A percentile compares a stretch with the other conserved stretches of the same genome.
These are phyloP conservation scores for Tanypteryx hageni DNA, from an alignment of 2,888 invertebrate genomes.

Conservation along the genomic window DNA sequence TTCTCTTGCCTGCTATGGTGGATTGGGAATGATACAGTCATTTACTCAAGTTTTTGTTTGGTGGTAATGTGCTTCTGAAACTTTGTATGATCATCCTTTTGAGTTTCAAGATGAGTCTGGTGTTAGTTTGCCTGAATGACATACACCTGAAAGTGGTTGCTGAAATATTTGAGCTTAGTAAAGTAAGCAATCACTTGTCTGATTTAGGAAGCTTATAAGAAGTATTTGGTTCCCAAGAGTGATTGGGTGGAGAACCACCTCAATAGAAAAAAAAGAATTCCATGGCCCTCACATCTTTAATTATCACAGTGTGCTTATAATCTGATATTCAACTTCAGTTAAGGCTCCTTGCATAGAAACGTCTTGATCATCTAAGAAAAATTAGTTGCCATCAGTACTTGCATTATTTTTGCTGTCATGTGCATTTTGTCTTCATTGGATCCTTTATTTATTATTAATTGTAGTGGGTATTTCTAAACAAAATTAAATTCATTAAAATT, in stretches of 20 bases:
- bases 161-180: background rate
- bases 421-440: no score
- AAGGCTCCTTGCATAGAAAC: no score
- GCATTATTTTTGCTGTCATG: no score
- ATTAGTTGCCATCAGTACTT: no score
- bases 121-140: background rate
- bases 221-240: background rate
- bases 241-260: background rate
- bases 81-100: slow-evolving; percentile 74
- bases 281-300: no score
- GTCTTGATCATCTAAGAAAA: no score
- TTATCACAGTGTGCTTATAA: no score
- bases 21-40: background rate
- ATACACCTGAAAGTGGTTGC: background rate
- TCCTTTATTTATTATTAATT: no score
- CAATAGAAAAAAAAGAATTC: no score
- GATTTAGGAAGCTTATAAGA: background rate
- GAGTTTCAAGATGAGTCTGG: slow-evolving; percentile 67
- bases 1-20: background rate
- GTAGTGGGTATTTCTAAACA: no score
- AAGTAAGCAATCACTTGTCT: background rate
- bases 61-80: slow-evolving; percentile 75
- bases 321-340: no score
- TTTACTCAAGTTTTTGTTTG: slow-evolving; percentile 72
- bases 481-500: no score